Evolutionary conservation across 2,797 vertebrate genomes (phyloP), one percentile per base, ranked within the genome.

Genomic region (Chloroceryle amazona): DNA sequence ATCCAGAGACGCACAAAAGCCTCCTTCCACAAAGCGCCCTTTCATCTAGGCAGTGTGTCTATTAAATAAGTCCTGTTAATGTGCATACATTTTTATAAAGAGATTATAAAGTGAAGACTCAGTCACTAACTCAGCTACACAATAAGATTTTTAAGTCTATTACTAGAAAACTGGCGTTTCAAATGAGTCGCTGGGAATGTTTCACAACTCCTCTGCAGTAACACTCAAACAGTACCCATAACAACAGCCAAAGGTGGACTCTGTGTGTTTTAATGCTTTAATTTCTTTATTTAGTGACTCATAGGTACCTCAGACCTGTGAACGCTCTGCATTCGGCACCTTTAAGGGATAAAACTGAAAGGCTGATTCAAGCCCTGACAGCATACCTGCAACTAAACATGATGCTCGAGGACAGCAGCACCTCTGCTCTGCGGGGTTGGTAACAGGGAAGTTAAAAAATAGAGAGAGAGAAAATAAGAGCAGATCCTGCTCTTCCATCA

Each of bases 41-140:
- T 98, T 98, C 97, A 98, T 93, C 84, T 90, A 93, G 90, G 97
- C 97, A 66, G 37, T 47, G 66, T 93, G 95, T 97, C 98, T 97
- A 98, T 98, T 98, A 98, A 98, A 98, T 94, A 97, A 86, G 62
- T 96, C 96, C 97, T 92, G 98, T 97, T 98, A 98, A 98, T 97
- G 97, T 87, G 98, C 98, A 95, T 89, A 96, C 83, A 90, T 96
- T 96, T 98, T 97, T 97, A 96, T 97, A 98, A 98, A 97, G 96
- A 96, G 96, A 97, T 97, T 97, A 98, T 95, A 61, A 97, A 93
- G 79, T 52, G 91, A 82, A 74, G 96, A 91, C 62, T 81, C 94
- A 85, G 70, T 94, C 94, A 92, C 93, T 71, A 78, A 90, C 95
- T 89, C 75, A 23, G 8, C 81, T 35, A 31, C 89, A 93, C 92